Percentiles rank a stretch among this genome's conserved stretches.
phyloP scores from a whole-genome alignment of 2,888 invertebrate genomes.

The Parapristionchus giblindavisi region DNA sequence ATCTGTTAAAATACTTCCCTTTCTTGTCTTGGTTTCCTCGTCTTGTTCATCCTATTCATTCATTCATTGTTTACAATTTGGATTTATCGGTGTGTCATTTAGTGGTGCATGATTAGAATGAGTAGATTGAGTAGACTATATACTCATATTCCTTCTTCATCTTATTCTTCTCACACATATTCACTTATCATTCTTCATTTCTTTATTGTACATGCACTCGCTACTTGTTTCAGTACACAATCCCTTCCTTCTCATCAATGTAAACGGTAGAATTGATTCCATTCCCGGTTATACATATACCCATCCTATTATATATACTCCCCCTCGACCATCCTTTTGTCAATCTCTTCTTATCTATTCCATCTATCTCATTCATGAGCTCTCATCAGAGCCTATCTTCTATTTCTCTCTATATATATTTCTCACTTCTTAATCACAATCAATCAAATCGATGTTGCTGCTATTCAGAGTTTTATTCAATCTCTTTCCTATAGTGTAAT shows the following conservation, averaged over 20 bases:
- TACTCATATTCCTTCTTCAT: no score
- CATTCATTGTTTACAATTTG: not conserved
- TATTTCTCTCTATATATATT: not conserved
- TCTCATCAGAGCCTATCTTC: no score
- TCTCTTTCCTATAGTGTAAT: conserved; percentile 26
- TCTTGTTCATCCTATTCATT: not conserved
- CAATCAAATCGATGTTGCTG: conserved; percentile 3
- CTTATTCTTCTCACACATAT: no score
- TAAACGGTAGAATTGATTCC: not conserved
- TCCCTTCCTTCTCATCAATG: not conserved
- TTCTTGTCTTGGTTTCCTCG: conserved; percentile 12
- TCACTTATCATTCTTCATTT: no score
- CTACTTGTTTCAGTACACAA: conserved; percentile 11
- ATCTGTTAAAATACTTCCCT: no score
- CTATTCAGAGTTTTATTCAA: no score
- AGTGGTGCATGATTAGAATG: no score
- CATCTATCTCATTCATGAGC: no score
- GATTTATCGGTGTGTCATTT: conserved; percentile 21
- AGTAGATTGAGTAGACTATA: no score
- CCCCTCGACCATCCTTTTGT: not conserved
- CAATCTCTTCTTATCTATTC: no score
- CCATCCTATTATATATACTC: no score
- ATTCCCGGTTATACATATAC: not conserved
- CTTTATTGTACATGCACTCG: conserved; percentile 33
- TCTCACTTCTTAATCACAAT: not conserved